Conservation (phyloP, 2,113 vertebrate genomes). For the Onychostruthus taczanowskii region DNA sequence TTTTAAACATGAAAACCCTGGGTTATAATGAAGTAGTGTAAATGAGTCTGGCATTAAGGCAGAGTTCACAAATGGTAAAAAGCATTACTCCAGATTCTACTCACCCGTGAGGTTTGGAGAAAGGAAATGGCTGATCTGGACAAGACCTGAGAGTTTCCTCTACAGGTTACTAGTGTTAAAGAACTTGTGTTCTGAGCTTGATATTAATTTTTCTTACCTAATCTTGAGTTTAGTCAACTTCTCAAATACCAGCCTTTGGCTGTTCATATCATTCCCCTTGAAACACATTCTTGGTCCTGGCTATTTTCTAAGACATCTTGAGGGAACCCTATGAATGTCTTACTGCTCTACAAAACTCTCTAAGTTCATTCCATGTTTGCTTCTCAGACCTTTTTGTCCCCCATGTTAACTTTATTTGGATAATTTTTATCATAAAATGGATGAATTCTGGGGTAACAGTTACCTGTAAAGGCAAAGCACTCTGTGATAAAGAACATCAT, state of each 20-base stretch:
- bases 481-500: not conserved
- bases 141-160: not conserved
- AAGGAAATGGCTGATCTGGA: not conserved
- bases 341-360: not conserved
- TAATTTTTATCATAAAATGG: not conserved
- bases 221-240: not conserved
- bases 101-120: not conserved
- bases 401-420: not conserved
- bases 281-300: not conserved
- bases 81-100: not conserved
- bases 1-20: not conserved
- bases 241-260: not conserved
- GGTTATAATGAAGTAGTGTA: not conserved
- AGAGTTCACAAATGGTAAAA: not conserved
- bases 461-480: not conserved
- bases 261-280: not conserved
- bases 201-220: not conserved
- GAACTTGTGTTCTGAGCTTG: not conserved
- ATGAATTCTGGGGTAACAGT: not conserved
- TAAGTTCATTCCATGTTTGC: not conserved
- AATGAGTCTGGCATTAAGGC: not conserved
- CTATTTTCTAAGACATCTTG: not conserved
- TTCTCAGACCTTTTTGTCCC: not conserved
- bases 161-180: not conserved
- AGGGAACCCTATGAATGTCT: not conserved